Percentiles rank a stretch among this genome's conserved stretches.
Evolutionary conservation across 2,888 invertebrate species (phyloP).

Genomic region (Nasonia oneida): DNA sequence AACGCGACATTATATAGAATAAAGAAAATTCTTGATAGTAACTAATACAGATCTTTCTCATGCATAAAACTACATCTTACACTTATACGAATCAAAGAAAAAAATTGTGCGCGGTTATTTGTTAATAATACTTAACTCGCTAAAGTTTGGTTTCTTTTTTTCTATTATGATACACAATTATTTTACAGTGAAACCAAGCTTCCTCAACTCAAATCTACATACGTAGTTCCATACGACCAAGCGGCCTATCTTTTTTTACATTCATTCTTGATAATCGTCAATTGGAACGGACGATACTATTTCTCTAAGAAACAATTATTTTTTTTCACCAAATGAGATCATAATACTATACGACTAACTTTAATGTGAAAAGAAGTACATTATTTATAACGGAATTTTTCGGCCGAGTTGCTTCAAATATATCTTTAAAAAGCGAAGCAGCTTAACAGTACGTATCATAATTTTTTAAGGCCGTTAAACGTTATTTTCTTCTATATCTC

Average conservation of each 20-base stretch:
- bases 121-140: conserved; percentile 61
- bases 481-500: conserved; percentile 14
- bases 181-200: conserved; percentile 62
- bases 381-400: conserved; percentile 60
- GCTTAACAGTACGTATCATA: conserved; percentile 50
- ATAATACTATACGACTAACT: conserved; percentile 71
- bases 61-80: conserved; percentile 54
- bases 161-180: conserved; percentile 58
- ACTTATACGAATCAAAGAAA: conserved; percentile 25
- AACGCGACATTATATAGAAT: conserved; percentile 21
- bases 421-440: conserved; percentile 54
- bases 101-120: conserved; percentile 60
- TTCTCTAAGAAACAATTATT: conserved; percentile 66
- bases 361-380: conserved; percentile 64
- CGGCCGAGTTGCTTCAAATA: conserved; percentile 54
- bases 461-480: conserved; percentile 55
- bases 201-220: conserved; percentile 53
- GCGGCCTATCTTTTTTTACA: conserved; percentile 66
- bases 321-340: conserved; percentile 71
- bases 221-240: conserved; percentile 54
- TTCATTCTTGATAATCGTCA: conserved; percentile 65
- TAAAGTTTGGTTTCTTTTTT: conserved; percentile 57
- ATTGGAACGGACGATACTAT: conserved; percentile 62
- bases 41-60: conserved; percentile 58
- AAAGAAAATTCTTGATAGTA: conserved; percentile 40